Base-by-base conservation (phyloP, 2,797 vertebrate genomes). In the Tapera naevia region DNA sequence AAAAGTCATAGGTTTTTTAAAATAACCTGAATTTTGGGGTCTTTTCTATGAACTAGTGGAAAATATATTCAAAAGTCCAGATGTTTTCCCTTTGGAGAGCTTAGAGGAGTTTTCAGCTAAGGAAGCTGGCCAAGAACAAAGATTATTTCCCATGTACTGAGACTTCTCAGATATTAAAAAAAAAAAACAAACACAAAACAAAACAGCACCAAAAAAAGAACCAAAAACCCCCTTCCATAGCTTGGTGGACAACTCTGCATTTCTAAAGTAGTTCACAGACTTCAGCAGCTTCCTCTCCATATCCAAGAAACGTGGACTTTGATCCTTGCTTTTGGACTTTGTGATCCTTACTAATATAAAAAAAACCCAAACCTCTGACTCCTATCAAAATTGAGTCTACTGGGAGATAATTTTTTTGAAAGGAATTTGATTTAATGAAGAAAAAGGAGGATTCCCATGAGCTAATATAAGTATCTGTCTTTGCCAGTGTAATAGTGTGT, bases 361-460 rank as follows among this genome's bases (percentile, higher is more conserved):
- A 17, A 32, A 54, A 30, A 41, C 0, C 22, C 4, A 5, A 13
- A 18, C 18, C 0, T 1, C 30, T 7, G 22, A 62, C 64, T 76
- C 39, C 37, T 10, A 14, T 85, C 16, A 60, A 56, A 91, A 66
- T 50, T 17, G 10, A 73, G 28, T 73, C n/a, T 62, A 46, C 32
- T 86, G 5, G 30, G 33, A 74, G 64, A 25, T 58, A 60, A 64
- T 53, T 78, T 71, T 22, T 83, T 86, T 73, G 22, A 81, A 91
- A 62, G 17, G 15, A 83, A 62, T 83, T 72, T 72, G 21, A 43
- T 94, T 69, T 86, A 58, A 61, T 69, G 79, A 87, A 80, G 37
- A 57, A 65, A 51, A 60, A 64, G 6, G n/a, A 64, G 22, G n/a
- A 39, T 72, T 91, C 58, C 79, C 14, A 14, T 13, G 70, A 83